phyloP scores from a whole-genome alignment of 23 tunicate genomes.

The Pegea sp. region DNA sequence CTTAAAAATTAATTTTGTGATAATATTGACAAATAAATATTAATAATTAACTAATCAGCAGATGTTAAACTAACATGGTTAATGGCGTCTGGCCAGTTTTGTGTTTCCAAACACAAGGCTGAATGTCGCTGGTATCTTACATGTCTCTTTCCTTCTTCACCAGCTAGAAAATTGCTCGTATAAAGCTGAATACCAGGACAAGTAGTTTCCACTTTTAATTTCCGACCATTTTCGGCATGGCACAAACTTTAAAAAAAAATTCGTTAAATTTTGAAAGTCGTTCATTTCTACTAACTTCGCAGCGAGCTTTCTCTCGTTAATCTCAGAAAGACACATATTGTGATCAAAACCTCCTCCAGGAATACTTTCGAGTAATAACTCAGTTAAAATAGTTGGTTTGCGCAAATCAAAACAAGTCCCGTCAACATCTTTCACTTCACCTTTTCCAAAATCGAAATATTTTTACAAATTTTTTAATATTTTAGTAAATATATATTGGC shows the following conservation, averaged over 20 bases:
- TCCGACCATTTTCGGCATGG: constrained; percentile 47
- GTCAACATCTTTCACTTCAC: constrained; percentile 28
- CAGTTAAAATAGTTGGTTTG: constrained; percentile 19
- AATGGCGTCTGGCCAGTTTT: constrained; percentile 81
- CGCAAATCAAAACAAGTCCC: constrained; percentile 66
- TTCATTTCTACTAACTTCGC: constrained; percentile 13
- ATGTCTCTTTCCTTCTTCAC: constrained; percentile 26
- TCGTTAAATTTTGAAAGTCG: background rate
- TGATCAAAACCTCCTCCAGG: constrained; percentile 69
- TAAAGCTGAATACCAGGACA: constrained; percentile 87
- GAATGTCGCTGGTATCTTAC: constrained; percentile 53
- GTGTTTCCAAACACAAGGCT: constrained; percentile 87
- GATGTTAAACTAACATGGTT: constrained; percentile 35
- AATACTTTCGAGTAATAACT: constrained; percentile 14
- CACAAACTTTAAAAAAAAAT: constrained; percentile 2
- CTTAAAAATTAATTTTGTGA: too few species aligned
- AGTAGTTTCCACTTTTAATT: constrained; percentile 44
- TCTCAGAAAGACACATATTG: constrained; percentile 28
- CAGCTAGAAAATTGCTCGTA: constrained; percentile 69
- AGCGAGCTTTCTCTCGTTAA: constrained; percentile 12
- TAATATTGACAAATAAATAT: too few species aligned
- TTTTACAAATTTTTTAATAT: too few species aligned
- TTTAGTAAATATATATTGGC: too few species aligned
- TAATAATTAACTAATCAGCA: too few species aligned
- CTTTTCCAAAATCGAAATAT: too few species aligned